Evolutionary conservation across 2,113 vertebrate genomes (phyloP).

Genomic region (Nematolebias whitei): DNA sequence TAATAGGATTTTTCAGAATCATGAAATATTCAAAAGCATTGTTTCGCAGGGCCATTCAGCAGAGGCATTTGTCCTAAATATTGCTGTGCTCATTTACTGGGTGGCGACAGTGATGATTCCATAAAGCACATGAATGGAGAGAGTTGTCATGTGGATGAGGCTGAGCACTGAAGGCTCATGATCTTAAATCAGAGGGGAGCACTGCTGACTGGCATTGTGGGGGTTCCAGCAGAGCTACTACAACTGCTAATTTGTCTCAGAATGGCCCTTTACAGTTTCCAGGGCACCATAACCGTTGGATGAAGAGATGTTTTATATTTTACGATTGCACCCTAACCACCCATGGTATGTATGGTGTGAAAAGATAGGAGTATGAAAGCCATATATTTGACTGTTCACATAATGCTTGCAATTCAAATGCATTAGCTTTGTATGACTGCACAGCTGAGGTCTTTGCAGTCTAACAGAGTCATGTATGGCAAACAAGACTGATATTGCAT

Average conservation of each 20-base stretch:
- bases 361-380: conserved; percentile 35
- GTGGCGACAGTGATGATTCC: conserved; percentile 73
- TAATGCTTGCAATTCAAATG: conserved; percentile 60
- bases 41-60: conserved; percentile 59
- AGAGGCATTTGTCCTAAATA: conserved; percentile 68
- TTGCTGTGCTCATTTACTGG: conserved; percentile 66
- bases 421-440: conserved; percentile 43
- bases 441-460: conserved; percentile 41
- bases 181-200: conserved; percentile 78
- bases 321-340: conserved; percentile 22
- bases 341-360: conserved; percentile 15
- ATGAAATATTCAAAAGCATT: conserved; percentile 75
- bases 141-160: conserved; percentile 73
- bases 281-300: conserved; percentile 74
- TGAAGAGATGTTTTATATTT: conserved; percentile 67
- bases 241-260: conserved; percentile 75
- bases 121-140: conserved; percentile 79
- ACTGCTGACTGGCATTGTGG: conserved; percentile 56
- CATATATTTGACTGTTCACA: conserved; percentile 24
- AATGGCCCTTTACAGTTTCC: conserved; percentile 73
- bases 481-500: conserved; percentile 23
- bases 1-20: conserved; percentile 51
- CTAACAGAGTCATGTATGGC: conserved; percentile 32
- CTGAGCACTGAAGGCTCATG: conserved; percentile 71
- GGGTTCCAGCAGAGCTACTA: conserved; percentile 50